Conservation (phyloP, 2,888 invertebrate species). For the Drosophila koepferae region DNA sequence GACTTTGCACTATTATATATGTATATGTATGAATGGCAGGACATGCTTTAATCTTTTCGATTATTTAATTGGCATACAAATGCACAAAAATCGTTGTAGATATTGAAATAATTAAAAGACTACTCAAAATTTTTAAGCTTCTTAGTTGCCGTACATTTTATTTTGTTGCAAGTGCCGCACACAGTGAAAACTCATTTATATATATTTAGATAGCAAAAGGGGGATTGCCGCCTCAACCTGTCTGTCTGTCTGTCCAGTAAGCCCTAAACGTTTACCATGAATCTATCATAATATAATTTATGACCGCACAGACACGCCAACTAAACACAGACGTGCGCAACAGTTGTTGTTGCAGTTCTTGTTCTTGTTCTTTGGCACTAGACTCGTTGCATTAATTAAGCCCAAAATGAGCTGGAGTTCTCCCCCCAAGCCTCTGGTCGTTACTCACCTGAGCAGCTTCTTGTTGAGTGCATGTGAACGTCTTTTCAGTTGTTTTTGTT, state of each 20-base stretch:
- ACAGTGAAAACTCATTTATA: background rate
- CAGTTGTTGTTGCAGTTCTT: conserved; percentile 42
- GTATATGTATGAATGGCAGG: background rate
- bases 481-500: conserved; percentile 67
- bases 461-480: conserved; percentile 82
- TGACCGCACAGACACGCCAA: conserved; percentile 51
- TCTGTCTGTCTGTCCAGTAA: conserved; percentile 31
- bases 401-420: conserved; percentile 50
- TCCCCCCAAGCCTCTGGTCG: background rate
- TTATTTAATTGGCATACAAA: background rate
- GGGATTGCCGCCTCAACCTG: conserved; percentile 5
- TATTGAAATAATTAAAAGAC: background rate
- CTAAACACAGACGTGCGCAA: conserved; percentile 32
- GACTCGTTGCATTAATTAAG: conserved; percentile 69
- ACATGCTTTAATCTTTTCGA: background rate
- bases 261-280: conserved; percentile 67
- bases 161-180: conserved; percentile 86
- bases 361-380: conserved; percentile 54
- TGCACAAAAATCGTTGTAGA: background rate
- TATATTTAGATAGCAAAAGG: background rate
- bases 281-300: conserved; percentile 73
- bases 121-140: background rate
- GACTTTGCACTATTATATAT: background rate
- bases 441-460: conserved; percentile 83
- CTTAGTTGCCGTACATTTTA: background rate